Evolutionary conservation across 2,113 vertebrate species (phyloP).

Genomic region (Crypturellus undulatus): DNA sequence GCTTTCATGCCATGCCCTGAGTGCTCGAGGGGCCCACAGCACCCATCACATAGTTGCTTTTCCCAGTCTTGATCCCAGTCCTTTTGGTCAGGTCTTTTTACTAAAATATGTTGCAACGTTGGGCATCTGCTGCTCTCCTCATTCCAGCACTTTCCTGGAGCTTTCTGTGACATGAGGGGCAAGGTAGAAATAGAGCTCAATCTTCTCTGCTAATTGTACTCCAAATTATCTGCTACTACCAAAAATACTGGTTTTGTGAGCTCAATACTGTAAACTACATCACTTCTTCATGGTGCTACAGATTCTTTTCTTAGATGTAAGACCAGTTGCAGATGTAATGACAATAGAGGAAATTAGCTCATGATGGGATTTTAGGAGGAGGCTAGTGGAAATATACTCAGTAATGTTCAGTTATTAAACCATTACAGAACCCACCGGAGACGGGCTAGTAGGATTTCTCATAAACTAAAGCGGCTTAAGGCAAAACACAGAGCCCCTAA

Average conservation of each 20-base stretch:
- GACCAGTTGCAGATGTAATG: constrained; percentile 73
- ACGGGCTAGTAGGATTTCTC: constrained; percentile 49
- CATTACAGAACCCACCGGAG: constrained; percentile 62
- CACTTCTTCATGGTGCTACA: background rate
- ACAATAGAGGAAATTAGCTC: constrained; percentile 71
- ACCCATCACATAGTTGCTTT: fast-evolving
- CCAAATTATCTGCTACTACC: background rate
- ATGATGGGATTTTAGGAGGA: constrained; percentile 61
- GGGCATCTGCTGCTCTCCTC: background rate
- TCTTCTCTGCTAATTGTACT: background rate
- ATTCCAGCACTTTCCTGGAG: background rate
- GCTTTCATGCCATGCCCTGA: background rate
- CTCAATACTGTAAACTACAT: background rate
- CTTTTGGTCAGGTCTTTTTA: background rate
- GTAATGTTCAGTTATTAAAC: constrained; percentile 65
- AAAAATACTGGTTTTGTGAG: background rate
- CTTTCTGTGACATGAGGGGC: background rate
- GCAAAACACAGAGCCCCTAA: constrained; percentile 42
- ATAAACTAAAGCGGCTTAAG: constrained; percentile 38
- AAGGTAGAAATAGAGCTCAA: background rate
- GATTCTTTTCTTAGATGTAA: constrained; percentile 6
- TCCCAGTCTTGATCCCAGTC: background rate
- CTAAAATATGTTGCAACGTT: background rate
- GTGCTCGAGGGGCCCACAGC: fast-evolving
- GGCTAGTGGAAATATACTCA: constrained; percentile 59